A percentile compares a stretch with the other conserved stretches of the same genome.
Evolutionary conservation across 1,140 invertebrate species (phyloP).

Genomic region (Plutomurus gul): DNA sequence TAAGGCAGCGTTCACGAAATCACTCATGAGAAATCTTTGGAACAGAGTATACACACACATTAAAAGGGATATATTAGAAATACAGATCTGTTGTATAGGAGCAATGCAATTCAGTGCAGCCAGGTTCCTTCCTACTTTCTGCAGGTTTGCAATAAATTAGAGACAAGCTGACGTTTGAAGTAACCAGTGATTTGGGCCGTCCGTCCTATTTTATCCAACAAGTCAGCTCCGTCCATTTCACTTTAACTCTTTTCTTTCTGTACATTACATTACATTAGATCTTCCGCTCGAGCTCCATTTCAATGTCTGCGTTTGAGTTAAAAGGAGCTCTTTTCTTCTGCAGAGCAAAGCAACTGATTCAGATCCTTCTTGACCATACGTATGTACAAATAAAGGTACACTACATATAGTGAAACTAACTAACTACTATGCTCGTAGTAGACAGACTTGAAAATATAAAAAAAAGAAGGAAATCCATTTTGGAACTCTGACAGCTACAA

Average conservation of each 20-base stretch:
- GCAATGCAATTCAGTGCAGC: not conserved
- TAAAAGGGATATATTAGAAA: not conserved
- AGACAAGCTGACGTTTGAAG: constrained; percentile 33
- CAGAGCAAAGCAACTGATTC: not conserved
- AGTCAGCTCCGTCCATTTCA: constrained; percentile 15
- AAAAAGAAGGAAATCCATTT: constrained; percentile 30
- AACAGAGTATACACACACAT: too few species aligned
- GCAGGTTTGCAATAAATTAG: constrained; percentile 40
- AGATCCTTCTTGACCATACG: not conserved
- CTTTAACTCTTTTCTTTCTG: not conserved
- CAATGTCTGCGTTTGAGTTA: not conserved
- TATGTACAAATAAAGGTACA: not conserved
- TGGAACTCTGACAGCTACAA: constrained; percentile 30
- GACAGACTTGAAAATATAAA: not conserved
- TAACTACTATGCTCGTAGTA: not conserved
- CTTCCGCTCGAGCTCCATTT: not conserved
- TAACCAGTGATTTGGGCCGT: constrained; percentile 39
- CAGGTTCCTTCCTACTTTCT: constrained; percentile 2
- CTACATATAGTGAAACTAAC: not conserved
- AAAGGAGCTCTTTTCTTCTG: not conserved
- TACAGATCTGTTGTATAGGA: not conserved
- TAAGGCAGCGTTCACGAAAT: too few species aligned
- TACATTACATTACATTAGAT: not conserved
- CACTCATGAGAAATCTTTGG: too few species aligned
- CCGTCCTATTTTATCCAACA: constrained; percentile 26